phyloP scores from a whole-genome alignment of 2,797 vertebrate species.

The Gouania willdenowi region DNA sequence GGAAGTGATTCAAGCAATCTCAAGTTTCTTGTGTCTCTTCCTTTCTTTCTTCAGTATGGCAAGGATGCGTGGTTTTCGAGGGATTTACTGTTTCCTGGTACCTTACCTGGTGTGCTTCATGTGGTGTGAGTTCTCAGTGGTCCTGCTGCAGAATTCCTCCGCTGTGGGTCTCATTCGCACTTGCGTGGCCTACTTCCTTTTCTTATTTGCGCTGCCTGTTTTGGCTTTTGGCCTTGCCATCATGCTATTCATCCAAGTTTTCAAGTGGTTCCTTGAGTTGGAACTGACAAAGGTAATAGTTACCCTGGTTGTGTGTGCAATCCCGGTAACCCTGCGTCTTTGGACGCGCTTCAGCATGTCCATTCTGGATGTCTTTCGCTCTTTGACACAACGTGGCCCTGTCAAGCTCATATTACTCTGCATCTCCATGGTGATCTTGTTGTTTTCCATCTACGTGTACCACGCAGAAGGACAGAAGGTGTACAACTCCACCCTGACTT shows the following conservation, averaged over 20 bases:
- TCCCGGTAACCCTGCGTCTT: constrained; percentile 85
- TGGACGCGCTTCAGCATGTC: constrained; percentile 88
- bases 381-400: constrained; percentile 82
- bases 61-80: constrained; percentile 83
- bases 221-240: constrained; percentile 79
- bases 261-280: constrained; percentile 89
- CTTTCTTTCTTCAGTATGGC: constrained; percentile 80
- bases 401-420: constrained; percentile 94
- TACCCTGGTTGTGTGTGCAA: constrained; percentile 77
- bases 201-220: constrained; percentile 90
- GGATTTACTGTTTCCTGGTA: constrained; percentile 91
- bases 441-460: constrained; percentile 91
- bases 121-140: constrained; percentile 94
- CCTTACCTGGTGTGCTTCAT: constrained; percentile 97
- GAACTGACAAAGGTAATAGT: constrained; percentile 89
- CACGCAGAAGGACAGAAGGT: constrained; percentile 90
- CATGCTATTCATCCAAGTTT: constrained; percentile 82
- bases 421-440: constrained; percentile 83
- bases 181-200: constrained; percentile 90
- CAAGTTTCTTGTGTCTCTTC: neutral
- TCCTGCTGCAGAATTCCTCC: constrained; percentile 84
- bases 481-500: constrained; percentile 92
- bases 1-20: neutral
- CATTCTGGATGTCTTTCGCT: constrained; percentile 74
- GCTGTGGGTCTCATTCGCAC: constrained; percentile 90